These are phyloP conservation scores for Philereme transversata DNA, from an alignment of 2,888 invertebrate genomes.

Conservation along the genomic window DNA sequence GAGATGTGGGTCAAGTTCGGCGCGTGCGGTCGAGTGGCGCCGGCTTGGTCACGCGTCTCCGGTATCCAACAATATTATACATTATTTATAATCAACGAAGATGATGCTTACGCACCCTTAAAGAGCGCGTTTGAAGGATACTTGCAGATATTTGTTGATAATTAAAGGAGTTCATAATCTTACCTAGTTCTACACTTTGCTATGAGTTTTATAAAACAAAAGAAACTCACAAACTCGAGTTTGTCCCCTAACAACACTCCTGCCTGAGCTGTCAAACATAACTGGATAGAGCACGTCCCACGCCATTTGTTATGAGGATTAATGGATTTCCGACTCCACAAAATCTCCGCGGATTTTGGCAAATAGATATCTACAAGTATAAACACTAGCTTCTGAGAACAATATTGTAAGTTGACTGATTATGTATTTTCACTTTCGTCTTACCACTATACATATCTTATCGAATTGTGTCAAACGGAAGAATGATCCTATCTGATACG, in stretches of 20 bases:
- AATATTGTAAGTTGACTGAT: constrained; percentile 18
- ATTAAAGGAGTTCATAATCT: background rate
- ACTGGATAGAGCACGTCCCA: constrained; percentile 37
- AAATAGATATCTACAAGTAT: constrained; percentile 3
- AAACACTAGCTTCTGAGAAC: constrained; percentile 18
- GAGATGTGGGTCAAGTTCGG: constrained; percentile 79
- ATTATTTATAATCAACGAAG: constrained; percentile 13
- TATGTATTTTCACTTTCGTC: constrained; percentile 16
- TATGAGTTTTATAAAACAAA: no score
- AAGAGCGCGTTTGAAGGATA: constrained; percentile 10
- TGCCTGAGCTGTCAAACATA: constrained; percentile 26
- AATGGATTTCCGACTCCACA: constrained; percentile 5
- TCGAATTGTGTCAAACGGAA: constrained; percentile 29
- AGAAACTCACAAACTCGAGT: constrained; percentile 34
- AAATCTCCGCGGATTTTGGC: background rate
- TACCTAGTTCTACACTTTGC: background rate
- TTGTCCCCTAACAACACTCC: constrained; percentile 17
- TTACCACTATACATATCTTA: constrained; percentile 27
- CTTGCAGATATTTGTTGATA: constrained; percentile 10
- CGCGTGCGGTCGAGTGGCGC: constrained; percentile 57
- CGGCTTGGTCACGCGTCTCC: constrained; percentile 55
- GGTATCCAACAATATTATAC: constrained; percentile 27
- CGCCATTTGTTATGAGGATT: constrained; percentile 23
- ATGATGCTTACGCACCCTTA: constrained; percentile 16
- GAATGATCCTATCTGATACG: constrained; percentile 24